Base-by-base conservation (phyloP, 2,113 vertebrate species). In the Accipiter virgatus region DNA sequence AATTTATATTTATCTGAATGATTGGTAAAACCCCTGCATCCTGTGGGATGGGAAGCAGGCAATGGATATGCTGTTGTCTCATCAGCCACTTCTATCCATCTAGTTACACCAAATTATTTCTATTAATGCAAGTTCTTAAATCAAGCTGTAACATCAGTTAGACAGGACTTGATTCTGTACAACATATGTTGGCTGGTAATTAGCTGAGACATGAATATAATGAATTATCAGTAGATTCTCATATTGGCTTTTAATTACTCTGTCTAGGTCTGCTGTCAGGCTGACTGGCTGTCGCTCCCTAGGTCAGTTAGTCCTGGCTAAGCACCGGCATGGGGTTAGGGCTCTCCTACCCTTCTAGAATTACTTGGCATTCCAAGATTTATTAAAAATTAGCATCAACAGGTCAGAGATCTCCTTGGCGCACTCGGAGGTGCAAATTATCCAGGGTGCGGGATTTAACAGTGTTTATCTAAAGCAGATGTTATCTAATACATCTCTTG, bases 361-460 rank as follows among this genome's bases (percentile, higher is more conserved):
- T 97, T 97, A 92, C 97, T 91, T 88, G 80, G 43, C 94, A 97
- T 96, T 96, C 97, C 96, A 95, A 96, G 86, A 92, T 93, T 95
- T 97, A 96, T 97, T 96, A 97, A 95, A 97, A 96, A 87, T 94
- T 92, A 93, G 78, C n/a, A 48, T 95, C 53, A 84, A 16, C 7
- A 16, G 95, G 96, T 94, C 95, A 96, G 94, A 94, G 91, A 92
- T 59, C 92, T 73, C 88, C 65, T 93, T 79, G 92, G 75, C 1
- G 2, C 48, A 8, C 61, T 91, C 3, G 2, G 62, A 96, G 88
- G 97, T 95, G 93, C 83, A 95, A 95, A 97, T 97, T 95, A 89
- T 58, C 68, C 45, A 21, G 88, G 16, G 53, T 71, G 18, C 86
- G 25, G 72, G 59, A 92, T 67, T 95, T 81, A 91, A 65, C 45